Percentiles rank a stretch among this genome's conserved stretches.
These are phyloP conservation scores for Drosophila ercepeae DNA, from an alignment of 1,140 invertebrate species.

Conservation along the genomic window DNA sequence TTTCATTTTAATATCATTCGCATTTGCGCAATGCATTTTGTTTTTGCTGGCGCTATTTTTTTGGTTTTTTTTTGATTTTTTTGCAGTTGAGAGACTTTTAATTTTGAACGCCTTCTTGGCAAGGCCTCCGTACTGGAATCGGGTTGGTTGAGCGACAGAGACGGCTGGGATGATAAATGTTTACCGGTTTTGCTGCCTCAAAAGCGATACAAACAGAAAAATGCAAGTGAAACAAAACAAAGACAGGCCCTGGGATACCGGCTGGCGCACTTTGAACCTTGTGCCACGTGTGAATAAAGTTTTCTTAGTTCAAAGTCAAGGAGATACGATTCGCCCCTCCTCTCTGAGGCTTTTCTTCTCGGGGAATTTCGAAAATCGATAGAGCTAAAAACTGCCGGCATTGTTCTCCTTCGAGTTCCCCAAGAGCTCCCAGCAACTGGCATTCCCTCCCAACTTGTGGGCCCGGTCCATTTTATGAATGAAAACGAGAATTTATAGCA, in stretches of 20 bases:
- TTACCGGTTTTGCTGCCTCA: conserved; percentile 55
- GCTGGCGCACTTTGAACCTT: conserved; percentile 31
- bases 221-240: neutral
- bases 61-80: conserved; percentile 16
- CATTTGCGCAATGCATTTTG: conserved; percentile 78
- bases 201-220: neutral
- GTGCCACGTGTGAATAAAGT: conserved; percentile 8
- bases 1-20: conserved; percentile 81
- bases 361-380: conserved; percentile 67
- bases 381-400: conserved; percentile 74
- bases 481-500: conserved; percentile 65
- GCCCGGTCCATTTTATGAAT: conserved; percentile 70
- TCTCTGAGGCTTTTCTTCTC: neutral
- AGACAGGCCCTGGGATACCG: conserved; percentile 9
- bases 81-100: conserved; percentile 74
- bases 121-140: conserved; percentile 41
- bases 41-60: conserved; percentile 7
- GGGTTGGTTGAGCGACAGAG: conserved; percentile 61
- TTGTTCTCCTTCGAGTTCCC: conserved; percentile 3
- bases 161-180: conserved; percentile 57
- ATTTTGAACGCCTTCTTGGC: conserved; percentile 77
- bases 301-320: conserved; percentile 48
- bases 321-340: neutral
- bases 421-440: neutral
- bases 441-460: conserved; percentile 2